Percentiles rank a stretch among this genome's conserved stretches.
phyloP scores from a whole-genome alignment of 2,888 invertebrate genomes.

The Trichogramma evanescens region DNA sequence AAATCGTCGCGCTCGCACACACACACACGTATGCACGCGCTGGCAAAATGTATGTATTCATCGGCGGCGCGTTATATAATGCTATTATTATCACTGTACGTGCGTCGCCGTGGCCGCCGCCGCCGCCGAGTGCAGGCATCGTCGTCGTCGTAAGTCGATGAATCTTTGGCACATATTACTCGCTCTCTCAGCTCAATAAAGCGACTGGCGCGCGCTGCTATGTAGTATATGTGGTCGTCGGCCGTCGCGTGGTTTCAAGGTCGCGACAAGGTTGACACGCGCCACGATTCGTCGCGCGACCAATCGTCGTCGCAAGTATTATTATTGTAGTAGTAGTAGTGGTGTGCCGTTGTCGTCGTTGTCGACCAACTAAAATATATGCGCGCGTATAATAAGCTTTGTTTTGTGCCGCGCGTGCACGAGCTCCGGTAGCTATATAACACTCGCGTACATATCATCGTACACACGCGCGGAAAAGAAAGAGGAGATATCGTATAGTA shows the following conservation, averaged over 20 bases:
- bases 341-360: background rate
- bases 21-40: too few relatives aligned
- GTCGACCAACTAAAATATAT: background rate
- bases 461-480: background rate
- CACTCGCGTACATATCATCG: slow-evolving; percentile 6
- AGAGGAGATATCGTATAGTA: background rate
- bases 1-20: too few relatives aligned
- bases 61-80: too few relatives aligned
- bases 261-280: slow-evolving; percentile 48
- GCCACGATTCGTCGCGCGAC: slow-evolving; percentile 29
- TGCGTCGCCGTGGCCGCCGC: background rate
- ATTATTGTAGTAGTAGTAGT: too few relatives aligned
- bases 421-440: background rate
- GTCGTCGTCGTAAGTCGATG: background rate
- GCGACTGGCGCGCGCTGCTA: slow-evolving; percentile 23
- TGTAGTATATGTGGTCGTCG: slow-evolving; percentile 34
- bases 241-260: slow-evolving; percentile 47
- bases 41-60: too few relatives aligned
- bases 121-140: slow-evolving; percentile 10
- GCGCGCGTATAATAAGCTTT: background rate
- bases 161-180: too few relatives aligned
- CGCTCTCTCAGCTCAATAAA: too few relatives aligned
- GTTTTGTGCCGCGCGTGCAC: background rate
- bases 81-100: too few relatives aligned
- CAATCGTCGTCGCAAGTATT: background rate